A percentile compares a stretch with the other conserved stretches of the same genome.
Conservation (phyloP, 1,140 invertebrate genomes). For the Radopholus similis region DNA sequence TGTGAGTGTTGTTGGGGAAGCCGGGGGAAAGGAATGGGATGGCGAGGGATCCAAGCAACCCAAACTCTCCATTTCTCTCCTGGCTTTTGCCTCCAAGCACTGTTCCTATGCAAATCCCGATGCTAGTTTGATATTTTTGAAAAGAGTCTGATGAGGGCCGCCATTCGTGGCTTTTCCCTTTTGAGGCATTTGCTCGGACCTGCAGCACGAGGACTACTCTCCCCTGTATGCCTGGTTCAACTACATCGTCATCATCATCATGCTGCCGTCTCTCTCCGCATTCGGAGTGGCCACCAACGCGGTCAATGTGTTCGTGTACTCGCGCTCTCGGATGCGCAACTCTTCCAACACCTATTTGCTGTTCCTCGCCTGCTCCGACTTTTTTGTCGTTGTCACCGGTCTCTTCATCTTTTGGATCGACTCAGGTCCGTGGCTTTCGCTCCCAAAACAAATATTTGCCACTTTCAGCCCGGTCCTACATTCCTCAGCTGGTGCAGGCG, state of each 20-base stretch:
- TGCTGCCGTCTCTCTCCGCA: conserved; percentile 50
- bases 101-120: background rate
- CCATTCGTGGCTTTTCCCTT: too few relatives aligned
- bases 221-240: conserved; percentile 60
- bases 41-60: too few relatives aligned
- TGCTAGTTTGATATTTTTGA: background rate
- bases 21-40: too few relatives aligned
- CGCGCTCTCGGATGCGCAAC: conserved; percentile 38
- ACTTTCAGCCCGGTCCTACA: conserved; percentile 56
- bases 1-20: too few relatives aligned
- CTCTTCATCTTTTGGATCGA: conserved; percentile 59
- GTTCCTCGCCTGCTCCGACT: conserved; percentile 50
- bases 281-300: conserved; percentile 56
- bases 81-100: background rate
- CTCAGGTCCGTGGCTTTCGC: conserved; percentile 51
- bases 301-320: conserved; percentile 54
- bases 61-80: too few relatives aligned
- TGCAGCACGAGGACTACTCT: conserved; percentile 55
- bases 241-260: conserved; percentile 54
- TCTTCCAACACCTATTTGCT: conserved; percentile 58
- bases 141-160: too few relatives aligned
- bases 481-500: conserved; percentile 49
- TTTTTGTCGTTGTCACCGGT: conserved; percentile 57
- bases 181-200: conserved; percentile 22
- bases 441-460: conserved; percentile 3